Percentiles rank a stretch among this genome's conserved stretches.
phyloP scores from a whole-genome alignment of 2,888 invertebrate species.

The Rhabditoides inermis region DNA sequence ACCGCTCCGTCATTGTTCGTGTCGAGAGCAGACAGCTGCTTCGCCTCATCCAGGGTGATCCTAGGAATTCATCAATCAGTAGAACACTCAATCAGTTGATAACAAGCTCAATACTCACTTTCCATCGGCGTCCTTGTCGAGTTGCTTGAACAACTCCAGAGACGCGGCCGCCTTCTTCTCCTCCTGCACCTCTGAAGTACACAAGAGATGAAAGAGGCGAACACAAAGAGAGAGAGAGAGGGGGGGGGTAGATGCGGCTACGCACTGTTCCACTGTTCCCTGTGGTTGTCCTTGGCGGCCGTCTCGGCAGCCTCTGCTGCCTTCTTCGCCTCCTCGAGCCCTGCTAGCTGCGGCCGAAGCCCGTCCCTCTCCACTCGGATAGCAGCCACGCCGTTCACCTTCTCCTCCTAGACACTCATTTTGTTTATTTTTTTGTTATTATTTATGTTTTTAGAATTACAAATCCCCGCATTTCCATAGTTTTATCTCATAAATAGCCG shows the following conservation, averaged over 20 bases:
- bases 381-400: slow-evolving; percentile 64
- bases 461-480: too few relatives aligned
- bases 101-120: slow-evolving; percentile 46
- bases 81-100: slow-evolving; percentile 10
- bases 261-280: slow-evolving; percentile 55
- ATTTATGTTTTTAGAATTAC: too few relatives aligned
- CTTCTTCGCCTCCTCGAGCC: slow-evolving; percentile 49
- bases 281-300: slow-evolving; percentile 62
- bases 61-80: slow-evolving; percentile 50
- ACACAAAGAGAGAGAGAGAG: slow-evolving; percentile 28
- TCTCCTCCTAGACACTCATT: too few relatives aligned
- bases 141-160: slow-evolving; percentile 64
- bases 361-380: slow-evolving; percentile 64
- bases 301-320: slow-evolving; percentile 70
- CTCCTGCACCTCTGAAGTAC: slow-evolving; percentile 64
- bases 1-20: slow-evolving; percentile 80
- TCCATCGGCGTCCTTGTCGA: slow-evolving; percentile 75
- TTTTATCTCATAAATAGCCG: too few relatives aligned
- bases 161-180: slow-evolving; percentile 46
- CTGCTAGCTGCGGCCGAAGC: slow-evolving; percentile 64
- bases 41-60: slow-evolving; percentile 60
- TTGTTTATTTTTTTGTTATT: too few relatives aligned
- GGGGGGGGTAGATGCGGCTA: neutral
- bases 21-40: slow-evolving; percentile 72
- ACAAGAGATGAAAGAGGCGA: too few relatives aligned